Evolutionary conservation across 2,113 vertebrate genomes (phyloP).

Genomic region (Synchiropus splendidus): DNA sequence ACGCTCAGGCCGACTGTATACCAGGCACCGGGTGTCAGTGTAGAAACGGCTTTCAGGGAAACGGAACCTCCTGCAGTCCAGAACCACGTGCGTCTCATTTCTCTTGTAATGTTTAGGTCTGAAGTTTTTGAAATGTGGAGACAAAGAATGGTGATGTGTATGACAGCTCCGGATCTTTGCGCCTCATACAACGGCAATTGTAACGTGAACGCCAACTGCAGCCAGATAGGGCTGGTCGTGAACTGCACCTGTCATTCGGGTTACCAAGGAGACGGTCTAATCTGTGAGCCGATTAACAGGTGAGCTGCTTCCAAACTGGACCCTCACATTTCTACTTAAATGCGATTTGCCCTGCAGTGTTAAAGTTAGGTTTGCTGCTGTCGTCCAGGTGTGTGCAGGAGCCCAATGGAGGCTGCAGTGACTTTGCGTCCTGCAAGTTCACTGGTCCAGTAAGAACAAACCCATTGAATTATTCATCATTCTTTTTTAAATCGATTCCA

Average conservation of each 20-base stretch:
- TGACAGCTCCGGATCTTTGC: constrained; percentile 74
- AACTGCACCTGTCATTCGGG: constrained; percentile 66
- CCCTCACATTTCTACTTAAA: not conserved
- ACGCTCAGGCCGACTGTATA: constrained; percentile 72
- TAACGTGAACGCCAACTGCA: constrained; percentile 70
- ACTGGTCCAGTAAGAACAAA: constrained; percentile 76
- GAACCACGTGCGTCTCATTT: constrained; percentile 42
- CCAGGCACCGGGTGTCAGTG: constrained; percentile 72
- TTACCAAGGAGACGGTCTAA: constrained; percentile 77
- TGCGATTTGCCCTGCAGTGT: not conserved
- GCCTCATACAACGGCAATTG: constrained; percentile 72
- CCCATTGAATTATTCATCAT: not conserved
- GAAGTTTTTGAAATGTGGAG: not conserved
- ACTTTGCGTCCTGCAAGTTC: constrained; percentile 76
- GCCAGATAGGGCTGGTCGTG: constrained; percentile 60
- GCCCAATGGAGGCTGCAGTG: constrained; percentile 77
- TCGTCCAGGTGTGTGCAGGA: constrained; percentile 63
- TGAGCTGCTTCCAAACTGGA: not conserved
- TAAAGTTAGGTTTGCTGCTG: not conserved
- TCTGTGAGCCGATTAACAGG: constrained; percentile 70
- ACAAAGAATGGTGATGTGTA: not conserved
- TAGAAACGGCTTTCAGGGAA: constrained; percentile 74
- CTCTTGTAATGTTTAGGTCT: not conserved
- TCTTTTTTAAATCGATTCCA: too few relatives aligned
- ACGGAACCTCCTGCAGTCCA: constrained; percentile 72